A percentile compares a stretch with the other conserved stretches of the same genome.
Evolutionary conservation across 2,888 invertebrate species (phyloP).

Genomic region (Corythucha ciliata): DNA sequence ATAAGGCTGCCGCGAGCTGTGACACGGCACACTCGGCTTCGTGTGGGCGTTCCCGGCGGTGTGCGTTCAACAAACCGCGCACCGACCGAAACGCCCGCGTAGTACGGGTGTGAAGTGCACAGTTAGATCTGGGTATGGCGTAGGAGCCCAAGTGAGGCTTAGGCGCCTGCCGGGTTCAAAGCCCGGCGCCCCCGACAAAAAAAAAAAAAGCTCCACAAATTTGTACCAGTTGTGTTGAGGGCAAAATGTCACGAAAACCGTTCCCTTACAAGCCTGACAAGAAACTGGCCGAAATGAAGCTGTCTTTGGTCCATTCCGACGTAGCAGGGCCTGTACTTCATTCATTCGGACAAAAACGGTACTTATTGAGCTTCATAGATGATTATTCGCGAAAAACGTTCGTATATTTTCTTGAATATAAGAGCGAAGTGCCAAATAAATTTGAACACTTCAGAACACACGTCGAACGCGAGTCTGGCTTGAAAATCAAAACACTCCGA

Average conservation of each 20-base stretch:
- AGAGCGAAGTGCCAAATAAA: constrained; percentile 36
- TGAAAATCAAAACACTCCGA: constrained; percentile 33
- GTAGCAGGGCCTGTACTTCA: constrained; percentile 24
- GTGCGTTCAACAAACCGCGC: no score
- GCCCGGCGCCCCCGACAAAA: no score
- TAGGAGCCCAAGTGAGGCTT: no score
- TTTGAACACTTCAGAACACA: constrained; percentile 35
- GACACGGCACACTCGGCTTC: no score
- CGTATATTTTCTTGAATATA: constrained; percentile 39
- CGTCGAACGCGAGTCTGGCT: constrained; percentile 35
- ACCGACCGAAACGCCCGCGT: no score
- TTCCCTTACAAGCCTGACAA: constrained; percentile 3
- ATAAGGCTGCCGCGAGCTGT: no score
- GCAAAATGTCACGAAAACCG: constrained; percentile 17
- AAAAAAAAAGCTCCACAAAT: background rate
- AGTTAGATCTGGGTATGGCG: no score
- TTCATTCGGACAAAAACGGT: constrained; percentile 7
- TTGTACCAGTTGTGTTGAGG: constrained; percentile 17
- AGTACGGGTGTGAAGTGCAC: no score
- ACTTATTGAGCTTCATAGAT: constrained; percentile 29
- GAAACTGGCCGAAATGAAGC: constrained; percentile 7
- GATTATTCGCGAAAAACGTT: constrained; percentile 27
- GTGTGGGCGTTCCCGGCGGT: no score
- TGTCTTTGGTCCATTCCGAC: constrained; percentile 30
- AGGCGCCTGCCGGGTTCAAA: no score